These are phyloP conservation scores for Cirrhinus mrigala DNA, from an alignment of 2,797 vertebrate genomes.

Conservation along the genomic window DNA sequence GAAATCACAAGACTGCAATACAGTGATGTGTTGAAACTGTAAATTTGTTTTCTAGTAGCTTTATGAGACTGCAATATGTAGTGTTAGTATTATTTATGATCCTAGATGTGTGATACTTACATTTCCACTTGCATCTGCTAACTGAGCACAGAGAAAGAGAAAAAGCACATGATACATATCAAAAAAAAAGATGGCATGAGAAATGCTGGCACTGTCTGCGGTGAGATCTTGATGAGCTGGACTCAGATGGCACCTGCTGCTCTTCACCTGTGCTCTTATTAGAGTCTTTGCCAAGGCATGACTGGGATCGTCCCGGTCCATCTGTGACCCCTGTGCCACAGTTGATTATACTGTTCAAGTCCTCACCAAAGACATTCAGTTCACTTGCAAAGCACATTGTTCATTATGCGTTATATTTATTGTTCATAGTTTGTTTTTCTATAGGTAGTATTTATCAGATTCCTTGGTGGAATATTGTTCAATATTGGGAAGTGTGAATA, in stretches of 20 bases:
- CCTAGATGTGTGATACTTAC: conserved; percentile 14
- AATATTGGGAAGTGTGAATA: background rate
- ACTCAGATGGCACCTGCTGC: conserved; percentile 36
- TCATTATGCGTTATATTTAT: background rate
- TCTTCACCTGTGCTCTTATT: conserved; percentile 66
- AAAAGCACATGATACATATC: conserved; percentile 34
- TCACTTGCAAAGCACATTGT: conserved; percentile 33
- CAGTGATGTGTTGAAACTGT: background rate
- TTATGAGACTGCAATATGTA: conserved; percentile 21
- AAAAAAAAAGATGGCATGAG: background rate
- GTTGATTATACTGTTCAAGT: conserved; percentile 8
- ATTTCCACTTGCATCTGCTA: conserved; percentile 24
- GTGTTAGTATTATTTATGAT: conserved; percentile 34
- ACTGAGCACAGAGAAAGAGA: conserved; percentile 34
- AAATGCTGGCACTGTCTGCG: conserved; percentile 26
- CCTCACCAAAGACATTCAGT: conserved; percentile 58
- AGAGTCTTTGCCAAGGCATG: conserved; percentile 61
- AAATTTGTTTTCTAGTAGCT: conserved; percentile 19
- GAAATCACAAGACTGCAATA: background rate
- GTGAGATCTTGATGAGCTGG: conserved; percentile 26
- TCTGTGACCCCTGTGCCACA: conserved; percentile 35
- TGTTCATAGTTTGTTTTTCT: background rate
- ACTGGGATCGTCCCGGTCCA: conserved; percentile 32
- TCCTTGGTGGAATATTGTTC: background rate
- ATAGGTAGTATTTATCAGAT: background rate